These are phyloP conservation scores for Colletes gigas DNA, from an alignment of 1,140 invertebrate species.

Conservation along the genomic window DNA sequence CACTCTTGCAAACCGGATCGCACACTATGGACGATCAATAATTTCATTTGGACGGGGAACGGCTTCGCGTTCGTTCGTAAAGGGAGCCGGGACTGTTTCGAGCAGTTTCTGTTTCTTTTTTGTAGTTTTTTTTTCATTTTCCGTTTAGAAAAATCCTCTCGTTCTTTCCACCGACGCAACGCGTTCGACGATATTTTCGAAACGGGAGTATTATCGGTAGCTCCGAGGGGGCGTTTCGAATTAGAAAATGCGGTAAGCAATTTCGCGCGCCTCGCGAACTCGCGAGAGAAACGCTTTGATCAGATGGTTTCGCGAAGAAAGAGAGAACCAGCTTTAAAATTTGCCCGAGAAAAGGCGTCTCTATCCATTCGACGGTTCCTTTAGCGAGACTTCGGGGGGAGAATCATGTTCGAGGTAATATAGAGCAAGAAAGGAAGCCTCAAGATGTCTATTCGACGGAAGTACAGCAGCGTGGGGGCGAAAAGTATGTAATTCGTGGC, in stretches of 20 bases:
- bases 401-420: not conserved
- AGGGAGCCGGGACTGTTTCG: not conserved
- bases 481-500: constrained; percentile 47
- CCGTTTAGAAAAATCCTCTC: no score
- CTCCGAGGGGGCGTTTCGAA: no score
- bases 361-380: not conserved
- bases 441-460: constrained; percentile 21
- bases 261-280: no score
- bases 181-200: no score
- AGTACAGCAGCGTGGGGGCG: constrained; percentile 1
- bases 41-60: constrained; percentile 41
- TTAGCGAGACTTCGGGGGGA: not conserved
- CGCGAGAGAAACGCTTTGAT: no score
- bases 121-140: not conserved
- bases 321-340: not conserved
- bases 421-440: constrained; percentile 4
- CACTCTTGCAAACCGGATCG: constrained; percentile 50
- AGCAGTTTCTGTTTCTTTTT: not conserved
- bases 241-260: no score
- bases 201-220: no score
- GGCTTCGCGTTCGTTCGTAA: not conserved
- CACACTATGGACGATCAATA: constrained; percentile 53
- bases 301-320: not conserved
- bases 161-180: no score
- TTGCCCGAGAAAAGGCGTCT: not conserved